Evolutionary conservation across 1,140 invertebrate genomes (phyloP).

Genomic region (Trypoxylus dichotomus): DNA sequence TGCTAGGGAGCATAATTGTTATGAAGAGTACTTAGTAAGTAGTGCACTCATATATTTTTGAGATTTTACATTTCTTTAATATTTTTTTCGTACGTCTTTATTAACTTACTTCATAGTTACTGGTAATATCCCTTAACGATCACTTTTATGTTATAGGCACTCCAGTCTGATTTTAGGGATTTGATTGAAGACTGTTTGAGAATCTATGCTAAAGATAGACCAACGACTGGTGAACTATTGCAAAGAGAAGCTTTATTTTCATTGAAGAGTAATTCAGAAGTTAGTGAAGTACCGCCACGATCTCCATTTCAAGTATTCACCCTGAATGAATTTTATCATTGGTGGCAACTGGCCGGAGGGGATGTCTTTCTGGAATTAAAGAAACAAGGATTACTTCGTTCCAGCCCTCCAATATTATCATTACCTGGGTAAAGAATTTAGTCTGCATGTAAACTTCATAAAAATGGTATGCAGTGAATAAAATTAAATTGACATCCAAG

Average conservation of each 20-base stretch:
- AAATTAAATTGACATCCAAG: too few relatives aligned
- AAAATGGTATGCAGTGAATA: too few relatives aligned
- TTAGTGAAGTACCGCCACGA: conserved; percentile 31
- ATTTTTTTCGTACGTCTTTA: not conserved
- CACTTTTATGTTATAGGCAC: conserved; percentile 54
- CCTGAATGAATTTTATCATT: conserved; percentile 72
- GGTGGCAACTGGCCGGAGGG: conserved; percentile 94
- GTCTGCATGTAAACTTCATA: too few relatives aligned
- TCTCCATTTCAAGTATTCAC: conserved; percentile 50
- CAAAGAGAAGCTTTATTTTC: conserved; percentile 55
- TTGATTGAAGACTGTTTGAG: conserved; percentile 71
- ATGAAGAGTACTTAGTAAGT: conserved; percentile 65
- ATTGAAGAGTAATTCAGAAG: not conserved
- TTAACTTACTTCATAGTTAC: not conserved
- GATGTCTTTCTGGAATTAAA: conserved; percentile 89
- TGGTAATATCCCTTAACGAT: too few relatives aligned
- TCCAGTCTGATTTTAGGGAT: conserved; percentile 62
- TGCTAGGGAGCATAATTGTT: conserved; percentile 73
- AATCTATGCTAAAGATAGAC: conserved; percentile 65
- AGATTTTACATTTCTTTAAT: conserved; percentile 9
- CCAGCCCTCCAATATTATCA: conserved; percentile 75
- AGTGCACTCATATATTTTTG: too few relatives aligned
- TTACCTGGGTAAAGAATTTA: conserved; percentile 64
- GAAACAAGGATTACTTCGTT: conserved; percentile 86
- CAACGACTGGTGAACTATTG: conserved; percentile 64